These are phyloP conservation scores for Prionailurus bengalensis DNA, from an alignment of 2,113 vertebrate genomes.

Conservation along the genomic window DNA sequence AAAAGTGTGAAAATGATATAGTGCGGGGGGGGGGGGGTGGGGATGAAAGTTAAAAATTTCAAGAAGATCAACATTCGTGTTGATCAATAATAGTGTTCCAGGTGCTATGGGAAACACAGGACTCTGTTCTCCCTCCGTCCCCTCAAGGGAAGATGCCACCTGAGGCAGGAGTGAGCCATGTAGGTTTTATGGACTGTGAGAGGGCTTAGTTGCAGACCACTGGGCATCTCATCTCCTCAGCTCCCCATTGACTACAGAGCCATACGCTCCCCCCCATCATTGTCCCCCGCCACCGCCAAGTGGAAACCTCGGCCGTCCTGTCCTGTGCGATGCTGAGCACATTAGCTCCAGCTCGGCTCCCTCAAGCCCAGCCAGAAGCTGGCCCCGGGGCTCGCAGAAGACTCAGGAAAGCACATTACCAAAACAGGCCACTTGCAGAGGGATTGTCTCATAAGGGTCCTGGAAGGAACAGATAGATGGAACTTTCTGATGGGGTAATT, in stretches of 20 bases:
- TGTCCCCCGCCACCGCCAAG: not conserved
- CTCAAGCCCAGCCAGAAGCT: slow-evolving; percentile 7
- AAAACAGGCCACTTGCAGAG: not conserved
- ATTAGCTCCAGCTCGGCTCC: not conserved
- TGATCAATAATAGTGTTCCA: not conserved
- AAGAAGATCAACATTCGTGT: not conserved
- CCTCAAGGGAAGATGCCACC: not conserved
- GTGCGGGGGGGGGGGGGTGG: not conserved
- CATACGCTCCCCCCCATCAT: not conserved
- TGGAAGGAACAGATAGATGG: slow-evolving; percentile 33
- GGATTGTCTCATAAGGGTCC: not conserved
- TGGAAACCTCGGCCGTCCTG: not conserved
- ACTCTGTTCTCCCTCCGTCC: not conserved
- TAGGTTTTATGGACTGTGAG: not conserved
- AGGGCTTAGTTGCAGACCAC: not conserved
- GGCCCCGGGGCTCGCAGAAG: not conserved
- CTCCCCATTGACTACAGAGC: not conserved
- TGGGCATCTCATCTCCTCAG: not conserved
- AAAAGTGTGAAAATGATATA: not conserved
- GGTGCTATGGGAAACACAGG: not conserved
- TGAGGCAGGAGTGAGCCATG: rapidly evolving
- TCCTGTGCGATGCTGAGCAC: not conserved
- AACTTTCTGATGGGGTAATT: not conserved
- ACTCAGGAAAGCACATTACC: not conserved
- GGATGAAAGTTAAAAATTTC: not conserved